Evolutionary conservation across 2,797 vertebrate species (phyloP).

Genomic region (Sphaeramia orbicularis): DNA sequence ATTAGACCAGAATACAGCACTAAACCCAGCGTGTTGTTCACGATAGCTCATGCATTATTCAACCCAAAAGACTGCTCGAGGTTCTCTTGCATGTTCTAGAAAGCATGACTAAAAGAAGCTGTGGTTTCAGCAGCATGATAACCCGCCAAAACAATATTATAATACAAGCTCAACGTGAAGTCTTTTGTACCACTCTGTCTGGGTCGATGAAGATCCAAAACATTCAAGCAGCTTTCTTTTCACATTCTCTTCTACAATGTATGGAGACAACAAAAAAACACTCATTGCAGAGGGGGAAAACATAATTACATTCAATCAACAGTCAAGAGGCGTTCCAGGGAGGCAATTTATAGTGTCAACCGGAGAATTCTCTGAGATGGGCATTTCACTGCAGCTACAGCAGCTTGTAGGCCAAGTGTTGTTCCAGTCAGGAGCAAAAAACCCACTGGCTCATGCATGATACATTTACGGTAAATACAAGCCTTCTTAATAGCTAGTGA

Average conservation of each 20-base stretch:
- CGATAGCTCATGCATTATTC: slow-evolving; percentile 70
- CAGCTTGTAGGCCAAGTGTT: slow-evolving; percentile 52
- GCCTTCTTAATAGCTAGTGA: slow-evolving; percentile 56
- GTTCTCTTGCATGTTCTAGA: slow-evolving; percentile 55
- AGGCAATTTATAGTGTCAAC: slow-evolving; percentile 68
- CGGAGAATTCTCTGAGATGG: slow-evolving; percentile 50
- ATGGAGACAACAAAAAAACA: slow-evolving; percentile 53
- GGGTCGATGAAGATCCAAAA: slow-evolving; percentile 22
- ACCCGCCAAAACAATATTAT: slow-evolving; percentile 24
- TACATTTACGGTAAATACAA: slow-evolving; percentile 68
- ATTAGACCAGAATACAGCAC: slow-evolving; percentile 52
- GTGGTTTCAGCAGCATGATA: slow-evolving; percentile 31
- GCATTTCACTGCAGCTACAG: slow-evolving; percentile 49
- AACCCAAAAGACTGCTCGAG: slow-evolving; percentile 45
- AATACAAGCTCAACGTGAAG: background rate
- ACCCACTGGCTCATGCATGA: slow-evolving; percentile 66
- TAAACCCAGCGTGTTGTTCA: slow-evolving; percentile 56
- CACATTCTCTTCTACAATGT: slow-evolving; percentile 20
- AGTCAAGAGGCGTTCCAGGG: slow-evolving; percentile 57
- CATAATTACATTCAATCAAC: slow-evolving; percentile 81
- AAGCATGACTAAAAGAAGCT: slow-evolving; percentile 55
- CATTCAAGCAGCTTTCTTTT: slow-evolving; percentile 12
- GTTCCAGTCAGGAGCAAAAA: slow-evolving; percentile 40
- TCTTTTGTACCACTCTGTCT: background rate
- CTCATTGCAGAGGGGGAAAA: slow-evolving; percentile 68